Base-by-base conservation (phyloP, 2,888 invertebrate species). In the Drosophila ustulata region DNA sequence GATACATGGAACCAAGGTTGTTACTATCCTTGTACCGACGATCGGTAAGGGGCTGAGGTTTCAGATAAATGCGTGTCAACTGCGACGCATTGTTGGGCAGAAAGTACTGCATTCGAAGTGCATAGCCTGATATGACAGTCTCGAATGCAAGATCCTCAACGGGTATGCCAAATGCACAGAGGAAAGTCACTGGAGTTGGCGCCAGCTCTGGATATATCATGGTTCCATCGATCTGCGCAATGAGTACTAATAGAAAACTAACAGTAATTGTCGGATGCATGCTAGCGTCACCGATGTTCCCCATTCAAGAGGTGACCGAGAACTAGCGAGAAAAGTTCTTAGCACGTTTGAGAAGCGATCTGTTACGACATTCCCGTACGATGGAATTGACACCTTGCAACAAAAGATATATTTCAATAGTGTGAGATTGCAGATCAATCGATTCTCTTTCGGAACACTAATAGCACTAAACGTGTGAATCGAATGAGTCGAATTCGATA, bases 91-190 rank as follows among this genome's bases (percentile, higher is more conserved):
- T 87, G 56, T 78, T 83, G 3, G 90, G 90, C 45, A 90, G 66
- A 66, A 89, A 89, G 53, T 90, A 90, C 71, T 90, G 88, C 11
- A 88, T 86, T 70, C 90, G 89, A 0, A 90, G 66, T 3, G 90
- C 90, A 66, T 89, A 90, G 4, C 91, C 91, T 1, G 88, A 80
- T 1, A 90, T 89, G 9, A 91, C 75, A 3, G 90, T 87, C 70
- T 91, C 90, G 58, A 67, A 80, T 9, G 71, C 61, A 46, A 90
- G 70, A 41, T 89, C 78, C 39, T 87, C 89, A 8, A 91, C 82
- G 2, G 91, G 91, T 61, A 91, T 89, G 39, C 91, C 91, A 53
- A 91, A 80, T 30, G 91, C 91, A 25, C 86, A 89, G 69, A 91
- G 90, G 32, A 91, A 85, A 82, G 91, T 87, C 45, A 87, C 46